phyloP scores from a whole-genome alignment of 2,888 invertebrate species.

The Mesochorus sp. region DNA sequence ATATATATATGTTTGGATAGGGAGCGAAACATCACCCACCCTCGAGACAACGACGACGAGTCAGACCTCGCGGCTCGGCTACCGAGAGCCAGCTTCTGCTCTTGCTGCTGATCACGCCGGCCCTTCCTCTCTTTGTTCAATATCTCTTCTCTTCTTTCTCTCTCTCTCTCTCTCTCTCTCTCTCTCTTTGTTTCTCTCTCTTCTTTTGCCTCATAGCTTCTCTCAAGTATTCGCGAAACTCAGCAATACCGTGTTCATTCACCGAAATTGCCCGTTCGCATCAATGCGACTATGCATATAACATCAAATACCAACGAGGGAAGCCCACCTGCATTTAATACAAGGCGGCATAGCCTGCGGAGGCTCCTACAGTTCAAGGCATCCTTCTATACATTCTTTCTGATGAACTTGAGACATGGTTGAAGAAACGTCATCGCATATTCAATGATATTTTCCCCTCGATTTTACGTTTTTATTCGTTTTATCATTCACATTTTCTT shows the following conservation, averaged over 20 bases:
- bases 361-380: not conserved
- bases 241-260: not conserved
- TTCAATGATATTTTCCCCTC: no score
- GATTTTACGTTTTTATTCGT: no score
- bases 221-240: not conserved
- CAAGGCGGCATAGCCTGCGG: not conserved
- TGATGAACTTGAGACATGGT: not conserved
- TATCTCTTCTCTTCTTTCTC: not conserved
- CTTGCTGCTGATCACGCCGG: constrained; percentile 33
- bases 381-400: not conserved
- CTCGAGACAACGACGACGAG: constrained; percentile 29
- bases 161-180: constrained; percentile 3
- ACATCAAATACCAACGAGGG: not conserved
- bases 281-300: not conserved
- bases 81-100: constrained; percentile 38
- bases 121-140: constrained; percentile 27
- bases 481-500: no score
- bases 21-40: constrained; percentile 29
- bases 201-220: not conserved
- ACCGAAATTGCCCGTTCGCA: not conserved
- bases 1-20: constrained; percentile 14
- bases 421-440: not conserved
- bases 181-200: constrained; percentile 23
- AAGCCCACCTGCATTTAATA: not conserved
- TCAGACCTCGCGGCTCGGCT: constrained; percentile 43